A percentile compares a stretch with the other conserved stretches of the same genome.
Conservation (phyloP, 2,888 invertebrate species). For the Fragum fragum region DNA sequence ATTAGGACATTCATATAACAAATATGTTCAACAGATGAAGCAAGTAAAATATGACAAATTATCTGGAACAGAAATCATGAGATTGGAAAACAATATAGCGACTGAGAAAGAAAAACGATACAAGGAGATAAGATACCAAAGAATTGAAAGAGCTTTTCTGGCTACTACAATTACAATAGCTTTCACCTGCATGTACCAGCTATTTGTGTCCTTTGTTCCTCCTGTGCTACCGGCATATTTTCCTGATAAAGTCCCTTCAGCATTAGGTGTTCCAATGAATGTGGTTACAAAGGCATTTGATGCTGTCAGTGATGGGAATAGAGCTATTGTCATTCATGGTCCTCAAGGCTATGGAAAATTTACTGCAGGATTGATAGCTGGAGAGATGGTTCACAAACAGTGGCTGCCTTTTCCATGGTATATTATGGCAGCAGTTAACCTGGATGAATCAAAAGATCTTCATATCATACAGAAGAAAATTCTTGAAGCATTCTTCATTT, state of each 20-base stretch:
- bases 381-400: neutral
- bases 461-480: neutral
- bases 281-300: neutral
- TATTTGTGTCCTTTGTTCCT: neutral
- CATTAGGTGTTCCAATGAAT: neutral
- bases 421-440: neutral
- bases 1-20: neutral
- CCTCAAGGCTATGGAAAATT: neutral
- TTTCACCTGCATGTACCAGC: neutral
- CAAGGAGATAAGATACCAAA: neutral
- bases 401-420: constrained; percentile 4
- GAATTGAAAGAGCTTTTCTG: neutral
- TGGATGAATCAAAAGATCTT: neutral
- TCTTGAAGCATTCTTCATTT: neutral
- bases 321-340: neutral
- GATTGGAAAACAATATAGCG: neutral
- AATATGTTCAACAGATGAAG: neutral
- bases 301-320: neutral
- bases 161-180: neutral
- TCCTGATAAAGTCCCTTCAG: neutral
- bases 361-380: neutral
- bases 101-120: neutral
- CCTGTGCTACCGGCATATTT: neutral
- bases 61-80: neutral
- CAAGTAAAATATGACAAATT: neutral